phyloP scores from a whole-genome alignment of 2,113 vertebrate species.

The Syrrhaptes paradoxus region DNA sequence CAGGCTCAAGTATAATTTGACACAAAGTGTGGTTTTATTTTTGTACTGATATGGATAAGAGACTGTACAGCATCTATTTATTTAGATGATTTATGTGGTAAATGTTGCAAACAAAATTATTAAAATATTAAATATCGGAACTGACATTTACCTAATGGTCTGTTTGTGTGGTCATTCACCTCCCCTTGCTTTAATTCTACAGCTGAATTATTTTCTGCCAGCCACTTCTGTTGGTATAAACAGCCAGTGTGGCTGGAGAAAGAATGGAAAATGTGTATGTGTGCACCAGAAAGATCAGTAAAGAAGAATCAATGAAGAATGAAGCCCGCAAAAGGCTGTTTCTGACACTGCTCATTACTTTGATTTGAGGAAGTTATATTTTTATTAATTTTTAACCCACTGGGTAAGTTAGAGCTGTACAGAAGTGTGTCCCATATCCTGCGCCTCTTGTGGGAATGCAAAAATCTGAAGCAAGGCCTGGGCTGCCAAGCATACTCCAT shows the following conservation, averaged over 20 bases:
- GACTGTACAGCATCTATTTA: constrained; percentile 85
- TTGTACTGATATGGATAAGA: constrained; percentile 82
- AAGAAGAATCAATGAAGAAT: neutral
- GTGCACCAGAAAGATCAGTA: neutral
- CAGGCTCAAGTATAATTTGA: constrained; percentile 62
- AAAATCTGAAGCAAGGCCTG: neutral
- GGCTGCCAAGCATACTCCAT: accelerated
- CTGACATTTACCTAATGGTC: constrained; percentile 62
- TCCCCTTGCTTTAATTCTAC: neutral
- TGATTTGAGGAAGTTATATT: neutral
- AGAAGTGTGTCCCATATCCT: neutral
- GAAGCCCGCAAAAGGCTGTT: neutral
- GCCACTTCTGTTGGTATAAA: neutral
- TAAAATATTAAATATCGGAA: constrained; percentile 79
- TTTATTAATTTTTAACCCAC: constrained; percentile 42
- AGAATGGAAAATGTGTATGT: neutral
- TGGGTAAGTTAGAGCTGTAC: neutral
- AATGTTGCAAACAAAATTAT: constrained; percentile 77
- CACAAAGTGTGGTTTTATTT: constrained; percentile 79
- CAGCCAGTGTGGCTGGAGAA: neutral
- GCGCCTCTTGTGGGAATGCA: neutral
- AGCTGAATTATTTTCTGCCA: neutral
- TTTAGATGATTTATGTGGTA: constrained; percentile 86
- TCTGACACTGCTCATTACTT: neutral
- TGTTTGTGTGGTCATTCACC: constrained; percentile 51